Percentiles rank a stretch among this genome's conserved stretches.
phyloP scores from a whole-genome alignment of 2,888 invertebrate species.

The Carterocephalus palaemon region DNA sequence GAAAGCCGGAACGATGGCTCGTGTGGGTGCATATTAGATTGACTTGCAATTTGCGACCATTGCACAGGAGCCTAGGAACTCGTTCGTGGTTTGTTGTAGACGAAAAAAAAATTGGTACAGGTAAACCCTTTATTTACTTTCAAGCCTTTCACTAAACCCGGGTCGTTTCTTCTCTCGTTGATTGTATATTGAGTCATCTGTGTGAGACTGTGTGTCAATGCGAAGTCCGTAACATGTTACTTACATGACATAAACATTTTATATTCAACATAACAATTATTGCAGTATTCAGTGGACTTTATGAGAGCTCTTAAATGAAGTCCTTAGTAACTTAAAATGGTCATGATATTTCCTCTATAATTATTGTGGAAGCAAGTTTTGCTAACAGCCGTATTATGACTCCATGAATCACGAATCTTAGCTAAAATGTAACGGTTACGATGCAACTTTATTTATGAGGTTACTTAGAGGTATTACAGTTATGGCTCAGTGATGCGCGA shows the following conservation, averaged over 20 bases:
- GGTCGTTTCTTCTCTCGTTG: no score
- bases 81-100: conserved; percentile 27
- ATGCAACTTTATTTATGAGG: conserved; percentile 17
- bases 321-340: neutral
- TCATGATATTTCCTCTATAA: conserved; percentile 10
- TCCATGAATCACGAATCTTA: conserved; percentile 10
- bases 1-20: conserved; percentile 43
- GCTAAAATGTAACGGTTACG: conserved; percentile 17
- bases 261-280: no score
- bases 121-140: conserved; percentile 8
- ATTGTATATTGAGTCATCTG: no score
- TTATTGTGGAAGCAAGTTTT: conserved; percentile 2
- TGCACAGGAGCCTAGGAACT: conserved; percentile 37
- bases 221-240: no score
- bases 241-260: neutral
- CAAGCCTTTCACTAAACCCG: no score
- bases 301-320: neutral
- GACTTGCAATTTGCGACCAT: conserved; percentile 56
- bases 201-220: no score
- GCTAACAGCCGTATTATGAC: conserved; percentile 14
- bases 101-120: conserved; percentile 25
- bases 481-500: no score
- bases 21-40: conserved; percentile 64
- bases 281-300: neutral
- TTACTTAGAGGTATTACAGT: conserved; percentile 10